Percentiles rank a stretch among this genome's conserved stretches.
phyloP scores from a whole-genome alignment of 2,888 invertebrate species.

The Drosophila dives region DNA sequence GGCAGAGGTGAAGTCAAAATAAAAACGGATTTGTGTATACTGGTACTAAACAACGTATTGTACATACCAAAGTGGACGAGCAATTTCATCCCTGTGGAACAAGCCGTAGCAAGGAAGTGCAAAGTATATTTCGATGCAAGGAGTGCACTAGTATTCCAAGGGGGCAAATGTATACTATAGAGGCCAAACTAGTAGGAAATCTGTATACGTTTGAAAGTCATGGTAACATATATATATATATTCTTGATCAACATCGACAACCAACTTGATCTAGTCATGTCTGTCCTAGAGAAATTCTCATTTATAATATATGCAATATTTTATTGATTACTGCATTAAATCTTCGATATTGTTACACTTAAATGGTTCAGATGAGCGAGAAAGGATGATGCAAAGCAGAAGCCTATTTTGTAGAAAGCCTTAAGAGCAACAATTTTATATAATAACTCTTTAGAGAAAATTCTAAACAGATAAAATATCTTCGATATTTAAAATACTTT shows the following conservation, averaged over 20 bases:
- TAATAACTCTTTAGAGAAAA: neutral
- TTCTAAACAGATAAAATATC: neutral
- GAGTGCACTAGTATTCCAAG: too few species aligned
- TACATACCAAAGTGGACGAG: too few species aligned
- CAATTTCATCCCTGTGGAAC: too few species aligned
- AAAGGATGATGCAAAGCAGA: neutral
- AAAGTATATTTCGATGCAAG: too few species aligned
- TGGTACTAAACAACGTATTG: too few species aligned
- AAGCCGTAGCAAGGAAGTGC: too few species aligned
- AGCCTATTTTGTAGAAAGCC: neutral
- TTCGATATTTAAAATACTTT: neutral
- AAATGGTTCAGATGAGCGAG: neutral
- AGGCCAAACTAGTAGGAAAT: too few species aligned
- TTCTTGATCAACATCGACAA: neutral
- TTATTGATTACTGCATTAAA: neutral
- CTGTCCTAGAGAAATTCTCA: neutral
- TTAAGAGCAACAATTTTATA: neutral
- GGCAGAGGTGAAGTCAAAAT: too few species aligned
- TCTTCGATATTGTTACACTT: neutral
- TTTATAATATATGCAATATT: neutral
- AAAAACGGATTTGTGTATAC: too few species aligned
- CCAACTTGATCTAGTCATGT: neutral
- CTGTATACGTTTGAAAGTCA: too few species aligned
- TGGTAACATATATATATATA: too few species aligned
- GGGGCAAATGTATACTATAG: too few species aligned